Conservation (phyloP, 2,113 vertebrate species). For the Dendropsophus ebraccatus region DNA sequence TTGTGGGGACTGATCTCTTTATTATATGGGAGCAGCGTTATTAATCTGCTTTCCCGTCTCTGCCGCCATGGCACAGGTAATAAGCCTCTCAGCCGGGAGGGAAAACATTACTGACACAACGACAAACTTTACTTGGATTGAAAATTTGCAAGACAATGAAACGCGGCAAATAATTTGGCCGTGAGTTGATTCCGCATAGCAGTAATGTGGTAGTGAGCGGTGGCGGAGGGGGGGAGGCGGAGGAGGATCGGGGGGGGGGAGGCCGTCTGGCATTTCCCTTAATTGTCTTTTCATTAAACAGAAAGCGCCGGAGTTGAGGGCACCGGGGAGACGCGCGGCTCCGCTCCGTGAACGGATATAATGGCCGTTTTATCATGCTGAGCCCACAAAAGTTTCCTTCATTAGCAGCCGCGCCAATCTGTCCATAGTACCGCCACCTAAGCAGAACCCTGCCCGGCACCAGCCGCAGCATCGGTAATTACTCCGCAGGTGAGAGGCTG, state of each 20-base stretch:
- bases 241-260: neutral
- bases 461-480: neutral
- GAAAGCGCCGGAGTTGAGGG: neutral
- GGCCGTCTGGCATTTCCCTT: neutral
- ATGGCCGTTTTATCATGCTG: neutral
- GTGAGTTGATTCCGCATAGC: neutral
- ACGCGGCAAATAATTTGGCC: too few relatives aligned
- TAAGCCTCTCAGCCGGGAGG: too few relatives aligned
- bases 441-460: neutral
- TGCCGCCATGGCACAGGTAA: too few relatives aligned
- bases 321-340: too few relatives aligned
- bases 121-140: too few relatives aligned
- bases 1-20: too few relatives aligned
- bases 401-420: constrained; percentile 13
- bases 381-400: neutral
- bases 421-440: neutral
- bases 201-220: neutral
- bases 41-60: too few relatives aligned
- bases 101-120: too few relatives aligned
- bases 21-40: too few relatives aligned
- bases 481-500: neutral
- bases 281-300: constrained; percentile 6
- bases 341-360: too few relatives aligned
- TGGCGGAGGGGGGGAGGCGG: neutral
- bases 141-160: too few relatives aligned